Percentiles rank a stretch among this genome's conserved stretches.
Conservation (phyloP, 2,113 vertebrate species). For the Carollia perspicillata region DNA sequence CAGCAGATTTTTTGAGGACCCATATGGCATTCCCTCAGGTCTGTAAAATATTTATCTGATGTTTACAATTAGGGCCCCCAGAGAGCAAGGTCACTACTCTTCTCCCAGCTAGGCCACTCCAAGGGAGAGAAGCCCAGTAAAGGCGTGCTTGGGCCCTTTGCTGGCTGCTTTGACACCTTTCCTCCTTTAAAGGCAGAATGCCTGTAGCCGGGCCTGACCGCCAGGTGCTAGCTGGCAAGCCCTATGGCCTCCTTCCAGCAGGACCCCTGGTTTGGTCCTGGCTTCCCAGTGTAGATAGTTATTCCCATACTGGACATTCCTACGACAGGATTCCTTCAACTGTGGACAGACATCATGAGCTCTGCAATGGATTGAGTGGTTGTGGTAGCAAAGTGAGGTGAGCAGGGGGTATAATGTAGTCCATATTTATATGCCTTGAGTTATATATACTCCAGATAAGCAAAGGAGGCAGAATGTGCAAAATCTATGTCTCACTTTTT, state of each 20-base stretch:
- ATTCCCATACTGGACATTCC: neutral
- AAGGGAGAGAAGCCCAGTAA: neutral
- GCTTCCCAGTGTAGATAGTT: neutral
- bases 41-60: slow-evolving; percentile 78
- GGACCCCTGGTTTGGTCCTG: neutral
- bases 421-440: slow-evolving; percentile 61
- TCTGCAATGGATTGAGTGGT: slow-evolving; percentile 30
- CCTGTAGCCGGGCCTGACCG: neutral
- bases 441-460: slow-evolving; percentile 73
- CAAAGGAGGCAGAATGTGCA: slow-evolving; percentile 72
- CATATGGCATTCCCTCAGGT: slow-evolving; percentile 75
- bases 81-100: slow-evolving; percentile 51
- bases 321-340: slow-evolving; percentile 53
- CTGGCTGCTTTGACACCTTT: neutral
- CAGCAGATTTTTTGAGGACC: slow-evolving; percentile 63
- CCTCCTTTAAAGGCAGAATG: neutral
- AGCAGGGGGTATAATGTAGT: slow-evolving; percentile 46
- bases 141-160: neutral
- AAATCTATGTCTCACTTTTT: slow-evolving; percentile 78
- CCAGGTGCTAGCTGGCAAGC: neutral
- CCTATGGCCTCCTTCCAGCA: neutral
- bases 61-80: slow-evolving; percentile 53
- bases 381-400: slow-evolving; percentile 42
- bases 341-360: slow-evolving; percentile 55
- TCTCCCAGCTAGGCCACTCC: neutral